Conservation (phyloP, 2,113 vertebrate genomes). For the Marmota flaviventris region DNA sequence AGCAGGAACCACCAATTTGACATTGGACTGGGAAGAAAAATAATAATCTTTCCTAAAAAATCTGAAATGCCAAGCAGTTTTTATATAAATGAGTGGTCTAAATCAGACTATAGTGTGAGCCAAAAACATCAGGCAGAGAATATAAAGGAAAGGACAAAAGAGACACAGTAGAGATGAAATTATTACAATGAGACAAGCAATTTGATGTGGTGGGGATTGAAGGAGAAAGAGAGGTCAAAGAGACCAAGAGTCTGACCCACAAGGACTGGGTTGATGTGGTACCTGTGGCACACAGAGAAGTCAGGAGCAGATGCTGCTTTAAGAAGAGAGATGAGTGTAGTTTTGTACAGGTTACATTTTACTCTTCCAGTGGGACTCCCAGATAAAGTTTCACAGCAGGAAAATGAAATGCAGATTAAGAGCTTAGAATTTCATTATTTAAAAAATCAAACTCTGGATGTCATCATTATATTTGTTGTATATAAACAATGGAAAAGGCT, state of each 20-base stretch:
- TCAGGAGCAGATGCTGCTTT: not conserved
- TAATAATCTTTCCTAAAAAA: not conserved
- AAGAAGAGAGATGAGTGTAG: not conserved
- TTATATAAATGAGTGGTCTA: constrained; percentile 32
- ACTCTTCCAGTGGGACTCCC: not conserved
- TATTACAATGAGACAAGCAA: constrained; percentile 5
- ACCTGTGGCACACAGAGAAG: not conserved
- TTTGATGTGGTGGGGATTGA: not conserved
- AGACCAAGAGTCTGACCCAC: not conserved
- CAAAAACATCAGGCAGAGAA: constrained; percentile 41
- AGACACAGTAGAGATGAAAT: constrained; percentile 7
- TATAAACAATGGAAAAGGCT: not conserved
- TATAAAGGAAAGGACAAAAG: constrained; percentile 55
- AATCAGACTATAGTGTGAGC: not conserved
- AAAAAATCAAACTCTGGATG: not conserved
- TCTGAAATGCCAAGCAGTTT: constrained; percentile 20
- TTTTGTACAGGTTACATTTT: not conserved
- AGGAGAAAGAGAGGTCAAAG: constrained; percentile 20
- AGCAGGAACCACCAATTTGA: constrained; percentile 29
- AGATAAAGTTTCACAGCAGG: not conserved
- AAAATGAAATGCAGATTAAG: constrained; percentile 28
- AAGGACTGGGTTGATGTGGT: not conserved
- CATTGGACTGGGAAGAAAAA: constrained; percentile 4
- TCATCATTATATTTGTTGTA: not conserved
- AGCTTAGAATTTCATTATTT: not conserved